Conservation (phyloP, 92 coral and sea anemone genomes). For the Palythoa grandis region DNA sequence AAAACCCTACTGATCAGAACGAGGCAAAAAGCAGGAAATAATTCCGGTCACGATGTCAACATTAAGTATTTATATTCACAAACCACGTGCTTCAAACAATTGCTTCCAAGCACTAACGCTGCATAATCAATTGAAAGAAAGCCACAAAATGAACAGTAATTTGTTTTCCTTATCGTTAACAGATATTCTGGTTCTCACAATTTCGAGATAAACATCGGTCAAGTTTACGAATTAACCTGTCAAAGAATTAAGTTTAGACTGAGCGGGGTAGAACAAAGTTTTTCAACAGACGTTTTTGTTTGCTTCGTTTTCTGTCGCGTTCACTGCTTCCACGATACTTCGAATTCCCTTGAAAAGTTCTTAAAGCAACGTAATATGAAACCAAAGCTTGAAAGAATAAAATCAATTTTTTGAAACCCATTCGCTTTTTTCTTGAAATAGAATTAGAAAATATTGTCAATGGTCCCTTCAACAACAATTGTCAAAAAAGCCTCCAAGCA, state of each 20-base stretch:
- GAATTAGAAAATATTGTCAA: not conserved
- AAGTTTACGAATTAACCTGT: not conserved
- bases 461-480: not conserved
- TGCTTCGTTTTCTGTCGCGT: not conserved
- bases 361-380: not conserved
- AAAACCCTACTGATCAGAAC: too few relatives aligned
- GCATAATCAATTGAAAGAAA: too few relatives aligned
- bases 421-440: not conserved
- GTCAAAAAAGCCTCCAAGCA: slow-evolving; percentile 47
- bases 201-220: not conserved
- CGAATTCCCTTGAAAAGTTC: not conserved
- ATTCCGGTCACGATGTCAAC: too few relatives aligned
- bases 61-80: too few relatives aligned
- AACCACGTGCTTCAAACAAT: not conserved
- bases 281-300: not conserved
- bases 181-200: not conserved
- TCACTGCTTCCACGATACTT: not conserved
- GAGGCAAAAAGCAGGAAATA: too few relatives aligned
- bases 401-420: not conserved
- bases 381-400: not conserved
- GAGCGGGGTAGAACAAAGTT: not conserved
- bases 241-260: not conserved
- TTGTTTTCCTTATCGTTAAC: not conserved
- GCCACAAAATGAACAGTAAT: not conserved
- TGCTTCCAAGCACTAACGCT: not conserved